These are phyloP conservation scores for Polydrusus cervinus DNA, from an alignment of 2,888 invertebrate species.

Conservation along the genomic window DNA sequence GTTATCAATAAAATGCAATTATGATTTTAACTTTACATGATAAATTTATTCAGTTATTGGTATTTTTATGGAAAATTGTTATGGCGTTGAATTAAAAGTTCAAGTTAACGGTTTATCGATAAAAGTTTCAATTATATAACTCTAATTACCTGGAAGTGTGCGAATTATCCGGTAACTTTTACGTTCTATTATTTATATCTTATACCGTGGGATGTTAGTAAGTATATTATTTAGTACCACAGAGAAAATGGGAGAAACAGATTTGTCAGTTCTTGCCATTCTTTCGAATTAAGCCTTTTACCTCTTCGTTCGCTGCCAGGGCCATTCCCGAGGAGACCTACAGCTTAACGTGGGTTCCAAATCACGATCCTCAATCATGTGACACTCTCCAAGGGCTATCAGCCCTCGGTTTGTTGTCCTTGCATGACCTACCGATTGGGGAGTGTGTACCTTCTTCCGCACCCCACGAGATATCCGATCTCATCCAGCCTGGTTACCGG, in stretches of 20 bases:
- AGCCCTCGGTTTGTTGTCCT: too few species aligned
- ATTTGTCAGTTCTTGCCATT: too few species aligned
- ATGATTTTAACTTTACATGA: not conserved
- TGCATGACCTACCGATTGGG: too few species aligned
- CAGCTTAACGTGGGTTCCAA: too few species aligned
- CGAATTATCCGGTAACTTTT: conserved; percentile 24
- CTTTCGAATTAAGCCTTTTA: too few species aligned
- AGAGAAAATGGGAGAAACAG: not conserved
- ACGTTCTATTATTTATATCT: conserved; percentile 14
- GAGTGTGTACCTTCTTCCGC: too few species aligned
- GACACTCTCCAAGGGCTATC: too few species aligned
- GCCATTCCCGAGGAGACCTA: too few species aligned
- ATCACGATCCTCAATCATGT: too few species aligned
- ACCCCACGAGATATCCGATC: too few species aligned
- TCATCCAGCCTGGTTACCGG: too few species aligned
- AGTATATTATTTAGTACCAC: not conserved
- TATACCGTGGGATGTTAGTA: not conserved
- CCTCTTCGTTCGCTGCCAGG: too few species aligned
- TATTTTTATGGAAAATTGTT: conserved; percentile 33
- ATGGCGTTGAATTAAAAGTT: conserved; percentile 32
- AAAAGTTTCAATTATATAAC: conserved; percentile 45
- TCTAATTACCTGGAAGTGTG: conserved; percentile 31
- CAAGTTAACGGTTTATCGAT: conserved; percentile 39
- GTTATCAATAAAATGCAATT: conserved; percentile 10
- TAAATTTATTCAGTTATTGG: conserved; percentile 30